Conservation (phyloP, 2,888 invertebrate species). For the Agrochola lota region DNA sequence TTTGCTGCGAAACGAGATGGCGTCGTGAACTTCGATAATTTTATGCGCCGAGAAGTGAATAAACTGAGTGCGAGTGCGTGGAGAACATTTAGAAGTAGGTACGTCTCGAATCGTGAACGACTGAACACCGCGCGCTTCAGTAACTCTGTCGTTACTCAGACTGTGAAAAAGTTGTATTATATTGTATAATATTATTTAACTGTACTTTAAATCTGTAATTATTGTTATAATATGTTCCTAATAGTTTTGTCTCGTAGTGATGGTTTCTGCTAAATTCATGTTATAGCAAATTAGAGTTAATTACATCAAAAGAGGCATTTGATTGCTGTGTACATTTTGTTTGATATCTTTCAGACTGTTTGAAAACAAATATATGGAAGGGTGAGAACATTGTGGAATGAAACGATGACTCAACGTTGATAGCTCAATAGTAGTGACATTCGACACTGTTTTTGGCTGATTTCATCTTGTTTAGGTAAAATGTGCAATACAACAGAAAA, state of each 20-base stretch:
- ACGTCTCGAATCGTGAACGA: constrained; percentile 42
- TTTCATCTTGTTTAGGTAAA: constrained; percentile 69
- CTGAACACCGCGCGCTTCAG: constrained; percentile 45
- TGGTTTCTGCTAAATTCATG: constrained; percentile 80
- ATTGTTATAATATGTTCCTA: constrained; percentile 90
- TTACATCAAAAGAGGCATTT: constrained; percentile 68
- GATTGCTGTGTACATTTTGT: constrained; percentile 66
- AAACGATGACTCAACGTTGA: constrained; percentile 18
- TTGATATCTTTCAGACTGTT: constrained; percentile 57
- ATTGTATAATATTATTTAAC: constrained; percentile 86
- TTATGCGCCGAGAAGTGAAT: constrained; percentile 72
- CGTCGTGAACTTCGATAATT: constrained; percentile 69
- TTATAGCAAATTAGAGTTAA: constrained; percentile 75
- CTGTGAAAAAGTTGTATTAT: constrained; percentile 75
- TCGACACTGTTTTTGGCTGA: constrained; percentile 48
- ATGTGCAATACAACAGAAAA: constrained; percentile 87
- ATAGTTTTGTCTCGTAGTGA: constrained; percentile 85
- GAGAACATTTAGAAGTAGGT: constrained; percentile 60
- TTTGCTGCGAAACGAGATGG: constrained; percentile 61
- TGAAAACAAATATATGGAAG: constrained; percentile 22
- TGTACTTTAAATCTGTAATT: constrained; percentile 83
- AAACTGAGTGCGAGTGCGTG: constrained; percentile 65
- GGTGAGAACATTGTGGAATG: constrained; percentile 25
- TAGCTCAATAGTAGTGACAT: constrained; percentile 25
- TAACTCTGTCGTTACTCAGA: constrained; percentile 53